These are phyloP conservation scores for Dendrolimus houi DNA, from an alignment of 2,888 invertebrate species.

Conservation along the genomic window DNA sequence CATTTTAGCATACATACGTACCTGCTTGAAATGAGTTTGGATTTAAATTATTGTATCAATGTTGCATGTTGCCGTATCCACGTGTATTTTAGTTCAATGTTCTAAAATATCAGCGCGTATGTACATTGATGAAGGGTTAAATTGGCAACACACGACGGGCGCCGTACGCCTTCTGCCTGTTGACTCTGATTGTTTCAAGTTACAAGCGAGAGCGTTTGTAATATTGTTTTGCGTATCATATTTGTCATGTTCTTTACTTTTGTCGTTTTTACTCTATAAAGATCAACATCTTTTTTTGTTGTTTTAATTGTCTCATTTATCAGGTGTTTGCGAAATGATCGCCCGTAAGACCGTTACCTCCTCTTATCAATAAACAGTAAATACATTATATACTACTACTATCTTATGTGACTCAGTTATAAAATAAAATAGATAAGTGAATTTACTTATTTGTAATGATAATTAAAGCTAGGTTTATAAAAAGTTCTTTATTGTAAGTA, in stretches of 20 bases:
- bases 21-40: background rate
- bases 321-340: too few species aligned
- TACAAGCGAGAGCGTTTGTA: background rate
- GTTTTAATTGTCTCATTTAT: too few species aligned
- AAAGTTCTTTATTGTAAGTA: too few species aligned
- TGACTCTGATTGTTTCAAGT: constrained; percentile 13
- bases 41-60: background rate
- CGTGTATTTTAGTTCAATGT: background rate
- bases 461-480: too few species aligned
- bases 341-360: too few species aligned
- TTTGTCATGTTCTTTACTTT: background rate
- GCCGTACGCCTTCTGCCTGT: constrained; percentile 29
- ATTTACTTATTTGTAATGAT: too few species aligned
- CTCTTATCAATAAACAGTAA: too few species aligned
- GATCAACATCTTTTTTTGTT: too few species aligned
- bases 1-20: too few species aligned
- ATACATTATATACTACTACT: constrained; percentile 2
- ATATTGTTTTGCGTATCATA: too few species aligned
- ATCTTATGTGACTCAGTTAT: background rate
- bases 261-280: too few species aligned
- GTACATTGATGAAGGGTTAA: constrained; percentile 41
- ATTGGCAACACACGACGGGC: constrained; percentile 37
- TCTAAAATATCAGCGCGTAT: constrained; percentile 20
- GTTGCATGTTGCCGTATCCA: background rate
- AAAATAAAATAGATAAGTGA: too few species aligned